A percentile compares a stretch with the other conserved stretches of the same genome.
Conservation (phyloP, 2,113 vertebrate genomes). For the Sclerurus mexicanus region DNA sequence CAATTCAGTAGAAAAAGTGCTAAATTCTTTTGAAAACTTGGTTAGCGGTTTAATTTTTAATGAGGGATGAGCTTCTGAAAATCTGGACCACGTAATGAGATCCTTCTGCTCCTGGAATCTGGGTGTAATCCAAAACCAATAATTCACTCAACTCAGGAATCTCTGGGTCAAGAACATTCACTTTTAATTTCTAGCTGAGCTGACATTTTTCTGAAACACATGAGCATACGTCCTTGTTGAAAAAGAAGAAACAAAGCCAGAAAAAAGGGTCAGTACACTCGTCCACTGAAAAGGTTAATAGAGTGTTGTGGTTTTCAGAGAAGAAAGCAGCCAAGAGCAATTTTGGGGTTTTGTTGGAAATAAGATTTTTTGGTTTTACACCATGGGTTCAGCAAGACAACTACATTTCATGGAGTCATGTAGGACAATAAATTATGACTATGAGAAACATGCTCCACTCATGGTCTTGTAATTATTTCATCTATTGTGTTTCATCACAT, state of each 20-base stretch:
- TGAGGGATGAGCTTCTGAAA: neutral
- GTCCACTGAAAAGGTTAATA: neutral
- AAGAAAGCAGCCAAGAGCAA: fast-evolving
- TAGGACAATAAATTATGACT: neutral
- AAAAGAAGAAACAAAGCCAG: neutral
- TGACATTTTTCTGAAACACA: neutral
- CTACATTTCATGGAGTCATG: neutral
- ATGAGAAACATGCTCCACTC: neutral
- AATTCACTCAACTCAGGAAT: neutral
- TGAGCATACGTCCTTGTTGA: neutral
- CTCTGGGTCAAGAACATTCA: neutral
- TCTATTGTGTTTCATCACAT: neutral
- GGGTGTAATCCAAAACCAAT: neutral
- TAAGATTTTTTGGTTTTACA: neutral
- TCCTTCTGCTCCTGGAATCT: neutral
- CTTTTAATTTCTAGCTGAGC: neutral
- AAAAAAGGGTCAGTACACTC: neutral
- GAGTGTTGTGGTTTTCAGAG: neutral
- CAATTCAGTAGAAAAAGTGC: neutral
- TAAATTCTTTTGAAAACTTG: neutral
- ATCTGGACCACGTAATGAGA: neutral
- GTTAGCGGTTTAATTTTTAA: neutral
- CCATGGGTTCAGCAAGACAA: neutral
- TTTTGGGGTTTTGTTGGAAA: neutral
- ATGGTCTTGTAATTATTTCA: neutral